Evolutionary conservation across 2,797 vertebrate genomes (phyloP), one percentile per base, ranked within the genome.

Genomic region (Pantherophis vulpinus): DNA sequence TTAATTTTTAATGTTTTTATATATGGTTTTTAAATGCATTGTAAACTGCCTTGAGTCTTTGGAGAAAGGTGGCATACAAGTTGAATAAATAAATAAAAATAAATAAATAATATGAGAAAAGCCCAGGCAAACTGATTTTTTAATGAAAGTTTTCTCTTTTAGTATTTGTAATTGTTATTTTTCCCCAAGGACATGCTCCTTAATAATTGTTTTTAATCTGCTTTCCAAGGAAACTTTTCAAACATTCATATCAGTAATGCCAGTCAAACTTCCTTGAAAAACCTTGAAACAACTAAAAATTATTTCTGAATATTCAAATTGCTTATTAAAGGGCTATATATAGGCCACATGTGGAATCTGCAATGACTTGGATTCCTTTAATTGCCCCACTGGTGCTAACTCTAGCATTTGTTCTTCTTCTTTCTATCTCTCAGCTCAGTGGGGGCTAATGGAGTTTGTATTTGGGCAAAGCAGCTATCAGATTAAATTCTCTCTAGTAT

Each of bases 101-200:
- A n/a, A n/a, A n/a, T n/a, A n/a, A n/a, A n/a, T n/a, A n/a, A n/a
- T n/a, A n/a, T n/a, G n/a, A 86, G 91, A 91, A 42, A 83, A 86
- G 16, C 87, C 70, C 29, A 83, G 59, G 79, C 95, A 79, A 63
- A 9, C 1, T 89, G 91, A 88, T 7, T 89, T 25, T 83, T 47
- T 47, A 20, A 20, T 25, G 42, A 9, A 90, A 88, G 66, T 2
- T 2, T 74, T 79, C 58, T 4, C 42, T 94, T 95, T 95, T 2
- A 0, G 92, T 60, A 94, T 94, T 89, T 93, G 93, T 95, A 95
- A 95, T 95, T 95, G 59, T 94, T 95, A 92, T 97, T 95, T 95
- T 95, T 93, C 96, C 90, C 93, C 94, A 94, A 93, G 95, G 90
- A 93, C 95, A 94, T 94, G 91, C 95, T 90, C 66, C 93, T 94